These are phyloP conservation scores for Parazoanthus atlanticus DNA, from an alignment of 92 coral and sea anemone genomes.

Conservation along the genomic window DNA sequence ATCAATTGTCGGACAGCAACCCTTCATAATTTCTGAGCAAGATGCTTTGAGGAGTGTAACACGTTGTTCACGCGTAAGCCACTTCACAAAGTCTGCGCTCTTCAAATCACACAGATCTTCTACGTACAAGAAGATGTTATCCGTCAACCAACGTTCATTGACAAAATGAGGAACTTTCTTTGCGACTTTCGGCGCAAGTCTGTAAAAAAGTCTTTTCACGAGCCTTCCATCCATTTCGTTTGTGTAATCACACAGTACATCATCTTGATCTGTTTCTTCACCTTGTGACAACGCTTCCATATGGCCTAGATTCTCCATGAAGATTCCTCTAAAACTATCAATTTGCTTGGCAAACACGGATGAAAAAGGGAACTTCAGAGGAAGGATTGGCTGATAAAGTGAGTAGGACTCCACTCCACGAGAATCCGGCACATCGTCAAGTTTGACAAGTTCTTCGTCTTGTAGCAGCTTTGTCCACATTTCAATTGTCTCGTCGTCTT, in stretches of 20 bases:
- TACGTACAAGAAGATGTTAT: conserved; percentile 38
- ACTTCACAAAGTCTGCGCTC: conserved; percentile 39
- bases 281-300: background rate
- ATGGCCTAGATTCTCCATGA: conserved; percentile 16
- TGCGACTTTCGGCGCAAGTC: conserved; percentile 8
- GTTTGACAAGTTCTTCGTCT: conserved; percentile 49
- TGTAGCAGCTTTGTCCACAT: conserved; percentile 35
- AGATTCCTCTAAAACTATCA: conserved; percentile 41
- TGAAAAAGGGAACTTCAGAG: conserved; percentile 6
- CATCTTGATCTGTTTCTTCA: conserved; percentile 25
- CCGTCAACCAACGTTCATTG: conserved; percentile 15
- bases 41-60: conserved; percentile 44
- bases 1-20: background rate
- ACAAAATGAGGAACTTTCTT: conserved; percentile 3
- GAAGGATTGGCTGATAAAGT: conserved; percentile 29
- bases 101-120: conserved; percentile 49
- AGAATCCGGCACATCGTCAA: conserved; percentile 54
- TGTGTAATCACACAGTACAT: background rate
- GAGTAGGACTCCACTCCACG: conserved; percentile 55
- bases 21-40: conserved; percentile 9
- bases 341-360: conserved; percentile 27
- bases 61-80: conserved; percentile 42
- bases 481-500: conserved; percentile 6
- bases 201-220: conserved; percentile 13
- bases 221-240: conserved; percentile 3